Evolutionary conservation across 2,888 invertebrate species (phyloP), one percentile per base, ranked within the genome.

Genomic region (Lasioglossum morio): DNA sequence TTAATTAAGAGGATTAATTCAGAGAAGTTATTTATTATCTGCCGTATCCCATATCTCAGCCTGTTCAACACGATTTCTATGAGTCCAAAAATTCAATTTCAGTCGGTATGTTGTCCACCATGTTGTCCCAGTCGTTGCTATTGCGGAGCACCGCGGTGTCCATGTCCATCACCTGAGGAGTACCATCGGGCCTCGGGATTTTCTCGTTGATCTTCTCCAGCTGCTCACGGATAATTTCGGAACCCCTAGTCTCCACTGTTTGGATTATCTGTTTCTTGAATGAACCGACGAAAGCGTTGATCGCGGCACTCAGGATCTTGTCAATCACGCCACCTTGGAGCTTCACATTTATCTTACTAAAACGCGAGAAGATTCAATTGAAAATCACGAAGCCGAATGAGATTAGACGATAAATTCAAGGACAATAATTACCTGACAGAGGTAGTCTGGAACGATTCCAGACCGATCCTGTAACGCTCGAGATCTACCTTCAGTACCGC

Each of bases 241-340:
- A 0, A 7, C 30, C 4, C 1, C 23, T n/a, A 0, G 53, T 0
- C 23, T 91, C 84, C 37, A 85, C 30, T 12, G 23, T 30, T 2
- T 8, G 0, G 23, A 79, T n/a, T 4, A 91, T 19, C 1, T 3
- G 4, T 0, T 16, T 12, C 40, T 72, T 83, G 75, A 91, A 91
- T 7, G 89, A 0, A 1, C 19, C 40, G 8, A 90, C 87, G 0
- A 92, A 10, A 14, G 34, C 43, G 34, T 88, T 88, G 14, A 79
- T 79, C 0, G 86, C 43, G 2, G 60, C 7, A 53, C 92, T 93
- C 10, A 92, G 1, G 12, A 92, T 1, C 7, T 77, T 53, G 79
- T 93, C 93, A 7, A 79, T 0, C 4, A 77, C n/a, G 70, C 91
- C 85, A 1, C 92, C 93, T 27, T 90, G 74, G 0, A 93, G 76